These are phyloP conservation scores for Romanogobio albipinnatus DNA, from an alignment of 2,113 vertebrate species.

Conservation along the genomic window DNA sequence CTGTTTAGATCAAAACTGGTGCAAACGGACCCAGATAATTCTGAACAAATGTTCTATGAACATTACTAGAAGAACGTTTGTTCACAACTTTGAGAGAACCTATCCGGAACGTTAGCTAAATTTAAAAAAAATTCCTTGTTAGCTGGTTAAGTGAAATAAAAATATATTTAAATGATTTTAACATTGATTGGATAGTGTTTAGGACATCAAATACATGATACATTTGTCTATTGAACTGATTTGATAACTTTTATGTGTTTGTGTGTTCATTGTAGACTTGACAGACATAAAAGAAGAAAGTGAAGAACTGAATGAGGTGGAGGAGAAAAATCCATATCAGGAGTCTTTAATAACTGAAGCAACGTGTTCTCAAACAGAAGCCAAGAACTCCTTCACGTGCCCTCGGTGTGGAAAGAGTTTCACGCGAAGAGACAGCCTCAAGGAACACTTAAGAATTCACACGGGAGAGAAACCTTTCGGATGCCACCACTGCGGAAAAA, in stretches of 20 bases:
- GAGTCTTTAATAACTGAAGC: background rate
- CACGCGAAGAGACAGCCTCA: background rate
- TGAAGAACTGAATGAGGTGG: background rate
- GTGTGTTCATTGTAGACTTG: background rate
- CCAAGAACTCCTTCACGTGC: background rate
- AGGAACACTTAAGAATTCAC: background rate
- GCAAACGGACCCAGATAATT: too few species aligned
- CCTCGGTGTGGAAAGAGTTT: background rate
- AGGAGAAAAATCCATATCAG: background rate
- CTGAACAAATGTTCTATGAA: background rate
- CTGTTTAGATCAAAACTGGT: too few species aligned
- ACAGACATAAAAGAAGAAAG: conserved; percentile 12
- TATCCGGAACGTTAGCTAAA: background rate
- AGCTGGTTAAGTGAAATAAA: background rate
- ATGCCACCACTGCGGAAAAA: background rate
- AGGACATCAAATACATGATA: background rate
- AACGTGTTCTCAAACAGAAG: background rate
- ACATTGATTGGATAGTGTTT: background rate
- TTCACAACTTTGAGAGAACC: background rate
- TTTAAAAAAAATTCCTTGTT: background rate
- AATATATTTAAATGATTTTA: background rate
- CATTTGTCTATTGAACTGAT: background rate
- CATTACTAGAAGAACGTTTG: background rate
- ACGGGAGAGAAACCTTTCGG: conserved; percentile 3
- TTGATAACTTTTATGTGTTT: background rate